Conservation (phyloP, 2,113 vertebrate genomes). For the Tapirus terrestris region DNA sequence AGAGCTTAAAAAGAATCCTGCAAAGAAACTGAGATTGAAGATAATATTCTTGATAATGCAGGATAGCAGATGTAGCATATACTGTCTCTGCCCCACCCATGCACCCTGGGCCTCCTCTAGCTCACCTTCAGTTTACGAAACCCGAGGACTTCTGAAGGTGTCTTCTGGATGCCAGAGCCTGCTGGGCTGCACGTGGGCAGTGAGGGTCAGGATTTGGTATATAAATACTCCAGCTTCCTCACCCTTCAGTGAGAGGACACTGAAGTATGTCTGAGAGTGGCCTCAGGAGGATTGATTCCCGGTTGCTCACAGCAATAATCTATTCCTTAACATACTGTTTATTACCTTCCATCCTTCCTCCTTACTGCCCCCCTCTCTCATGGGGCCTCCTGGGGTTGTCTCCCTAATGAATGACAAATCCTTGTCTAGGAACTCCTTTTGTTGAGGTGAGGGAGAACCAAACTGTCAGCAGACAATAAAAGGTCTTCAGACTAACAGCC, state of each 20-base stretch:
- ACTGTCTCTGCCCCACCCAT: no score
- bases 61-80: rapidly evolving
- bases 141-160: no score
- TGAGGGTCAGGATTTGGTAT: background rate
- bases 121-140: background rate
- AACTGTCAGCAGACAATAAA: background rate
- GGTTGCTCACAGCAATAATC: background rate
- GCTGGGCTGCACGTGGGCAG: background rate
- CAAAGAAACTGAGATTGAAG: background rate
- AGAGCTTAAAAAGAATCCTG: background rate
- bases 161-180: background rate
- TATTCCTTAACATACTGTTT: background rate
- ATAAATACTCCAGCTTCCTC: background rate
- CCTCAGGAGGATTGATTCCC: background rate
- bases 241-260: background rate
- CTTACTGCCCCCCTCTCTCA: background rate
- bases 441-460: background rate
- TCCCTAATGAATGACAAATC: background rate
- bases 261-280: background rate
- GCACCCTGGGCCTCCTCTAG: background rate
- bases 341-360: background rate
- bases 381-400: background rate
- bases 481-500: background rate
- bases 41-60: background rate
- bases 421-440: background rate